Evolutionary conservation across 2,888 invertebrate genomes (phyloP).

Genomic region (Nudaria mundana): DNA sequence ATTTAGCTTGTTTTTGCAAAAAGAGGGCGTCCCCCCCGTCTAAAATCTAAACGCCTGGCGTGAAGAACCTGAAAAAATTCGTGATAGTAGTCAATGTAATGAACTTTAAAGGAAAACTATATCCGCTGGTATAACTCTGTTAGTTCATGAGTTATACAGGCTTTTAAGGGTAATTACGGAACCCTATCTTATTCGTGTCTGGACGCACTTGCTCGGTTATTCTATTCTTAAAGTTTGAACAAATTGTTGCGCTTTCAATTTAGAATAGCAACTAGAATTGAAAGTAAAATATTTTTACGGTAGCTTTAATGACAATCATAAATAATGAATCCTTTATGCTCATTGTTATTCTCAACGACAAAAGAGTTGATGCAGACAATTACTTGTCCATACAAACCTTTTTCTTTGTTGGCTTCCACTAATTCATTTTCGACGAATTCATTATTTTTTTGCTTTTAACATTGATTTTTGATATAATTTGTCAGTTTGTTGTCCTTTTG

Average conservation of each 20-base stretch:
- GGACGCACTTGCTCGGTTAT: too few relatives aligned
- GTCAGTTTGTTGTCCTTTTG: slow-evolving; percentile 74
- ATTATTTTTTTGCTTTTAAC: slow-evolving; percentile 45
- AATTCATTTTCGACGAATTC: slow-evolving; percentile 43
- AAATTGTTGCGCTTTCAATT: slow-evolving; percentile 34
- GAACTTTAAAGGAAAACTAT: too few relatives aligned
- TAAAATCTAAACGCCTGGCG: too few relatives aligned
- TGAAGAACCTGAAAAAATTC: too few relatives aligned
- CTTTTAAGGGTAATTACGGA: too few relatives aligned
- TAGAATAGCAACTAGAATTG: slow-evolving; percentile 23
- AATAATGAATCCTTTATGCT: slow-evolving; percentile 33
- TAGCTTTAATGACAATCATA: slow-evolving; percentile 32
- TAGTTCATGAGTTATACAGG: too few relatives aligned
- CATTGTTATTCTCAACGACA: slow-evolving; percentile 33
- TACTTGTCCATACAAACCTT: slow-evolving; percentile 49
- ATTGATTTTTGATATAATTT: slow-evolving; percentile 73
- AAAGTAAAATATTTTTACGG: slow-evolving; percentile 39
- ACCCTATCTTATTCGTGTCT: too few relatives aligned
- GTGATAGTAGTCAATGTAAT: too few relatives aligned
- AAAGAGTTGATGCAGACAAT: slow-evolving; percentile 49
- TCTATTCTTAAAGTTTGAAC: too few relatives aligned
- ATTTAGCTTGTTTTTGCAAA: too few relatives aligned
- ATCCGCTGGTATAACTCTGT: too few relatives aligned
- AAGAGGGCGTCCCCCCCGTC: too few relatives aligned
- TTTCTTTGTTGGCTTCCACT: slow-evolving; percentile 45